phyloP scores from a whole-genome alignment of 2,797 vertebrate species.

The Lagorchestes hirsutus region DNA sequence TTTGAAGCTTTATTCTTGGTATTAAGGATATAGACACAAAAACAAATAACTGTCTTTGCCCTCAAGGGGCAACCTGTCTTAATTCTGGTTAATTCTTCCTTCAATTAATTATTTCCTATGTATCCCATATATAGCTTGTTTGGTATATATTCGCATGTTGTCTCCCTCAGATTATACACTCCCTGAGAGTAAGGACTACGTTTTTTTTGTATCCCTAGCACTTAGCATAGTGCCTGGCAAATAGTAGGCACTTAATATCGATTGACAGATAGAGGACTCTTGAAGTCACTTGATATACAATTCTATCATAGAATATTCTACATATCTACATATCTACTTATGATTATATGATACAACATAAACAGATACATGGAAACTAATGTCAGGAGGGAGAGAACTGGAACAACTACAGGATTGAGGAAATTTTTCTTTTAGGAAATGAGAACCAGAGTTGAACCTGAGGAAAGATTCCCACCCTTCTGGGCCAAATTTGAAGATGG shows the following conservation, averaged over 20 bases:
- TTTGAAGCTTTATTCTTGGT: background rate
- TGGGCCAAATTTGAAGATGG: background rate
- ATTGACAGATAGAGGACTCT: background rate
- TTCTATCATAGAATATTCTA: background rate
- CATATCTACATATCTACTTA: background rate
- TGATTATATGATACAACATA: background rate
- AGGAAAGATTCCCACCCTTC: background rate
- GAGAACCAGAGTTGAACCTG: background rate
- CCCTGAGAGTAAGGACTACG: background rate
- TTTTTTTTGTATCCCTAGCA: background rate
- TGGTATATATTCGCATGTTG: background rate
- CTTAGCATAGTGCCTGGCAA: background rate
- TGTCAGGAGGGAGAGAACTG: background rate
- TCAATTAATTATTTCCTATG: background rate
- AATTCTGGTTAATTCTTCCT: background rate
- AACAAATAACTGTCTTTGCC: background rate
- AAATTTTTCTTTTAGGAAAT: background rate
- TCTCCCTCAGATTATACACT: background rate
- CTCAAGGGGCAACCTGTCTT: background rate
- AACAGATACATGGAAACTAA: background rate
- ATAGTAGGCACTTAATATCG: background rate
- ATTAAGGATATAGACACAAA: background rate
- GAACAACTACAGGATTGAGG: background rate
- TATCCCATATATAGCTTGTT: background rate
- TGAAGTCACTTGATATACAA: background rate